Base-by-base conservation (phyloP, 1,140 invertebrate genomes). In the Drosophila orena region DNA sequence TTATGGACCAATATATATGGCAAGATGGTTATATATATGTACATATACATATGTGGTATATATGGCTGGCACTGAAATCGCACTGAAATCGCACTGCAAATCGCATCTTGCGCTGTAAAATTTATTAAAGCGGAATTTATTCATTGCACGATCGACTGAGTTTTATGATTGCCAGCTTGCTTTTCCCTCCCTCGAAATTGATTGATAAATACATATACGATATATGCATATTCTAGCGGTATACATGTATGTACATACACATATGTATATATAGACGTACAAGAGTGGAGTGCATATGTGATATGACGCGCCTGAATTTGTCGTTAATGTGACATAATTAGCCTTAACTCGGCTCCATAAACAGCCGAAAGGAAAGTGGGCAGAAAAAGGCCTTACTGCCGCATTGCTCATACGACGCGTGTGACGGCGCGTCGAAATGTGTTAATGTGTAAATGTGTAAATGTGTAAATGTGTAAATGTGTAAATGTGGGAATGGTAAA, bases 41-140 rank as follows among this genome's bases (percentile, higher is more conserved):
- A 30, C 5, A 1, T 37, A 37, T 14, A 14, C 14, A 37, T 37
- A 37, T 35, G 3, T 37, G 14, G 10, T 49, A 17, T 47, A 54
- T 57, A 15, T 60, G 43, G 14, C 37, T 38, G 14, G 3, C 14
- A 8, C 59, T 54, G 56, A 77, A 84, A 84, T 79, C 62, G 3
- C 14, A 8, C 59, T 54, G 56, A 77, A 84, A 84, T 79, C 62
- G 77, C 34, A 79, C 71, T 79, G 83, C 83, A 84, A 88, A 91
- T 90, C 88, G 79, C 73, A 83, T 91, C 68, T 91, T 84, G 60
- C 79, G 79, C 62, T 88, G 89, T 91, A 77, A 91, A 91, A 91
- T 91, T 75, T 88, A 91, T 91, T 88, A 77, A 89, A 88, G 83
- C 89, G 88, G 88, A 91, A 91, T 91, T 91, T 91, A 91, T 91